Evolutionary conservation across 2,888 invertebrate species (phyloP).

Genomic region (Andrena hattorfiana): DNA sequence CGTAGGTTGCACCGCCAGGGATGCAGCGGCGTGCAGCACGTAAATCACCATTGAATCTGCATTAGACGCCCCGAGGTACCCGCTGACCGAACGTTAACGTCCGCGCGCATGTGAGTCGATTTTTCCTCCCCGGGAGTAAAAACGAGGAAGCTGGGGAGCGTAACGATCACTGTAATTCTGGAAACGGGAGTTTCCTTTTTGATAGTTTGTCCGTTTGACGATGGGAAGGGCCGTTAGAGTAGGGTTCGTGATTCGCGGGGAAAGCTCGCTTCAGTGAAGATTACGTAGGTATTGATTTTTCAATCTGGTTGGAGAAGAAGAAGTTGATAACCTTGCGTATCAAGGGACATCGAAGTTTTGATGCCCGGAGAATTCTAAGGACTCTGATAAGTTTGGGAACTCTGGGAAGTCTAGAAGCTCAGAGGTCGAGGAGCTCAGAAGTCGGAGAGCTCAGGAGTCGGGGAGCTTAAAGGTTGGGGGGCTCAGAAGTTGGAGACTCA

Average conservation of each 20-base stretch:
- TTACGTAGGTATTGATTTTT: background rate
- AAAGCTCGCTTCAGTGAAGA: background rate
- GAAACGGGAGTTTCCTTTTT: constrained; percentile 23
- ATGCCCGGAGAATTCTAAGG: background rate
- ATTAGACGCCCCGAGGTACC: constrained; percentile 30
- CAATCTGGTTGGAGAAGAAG: background rate
- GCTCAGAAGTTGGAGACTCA: no score
- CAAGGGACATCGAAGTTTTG: background rate
- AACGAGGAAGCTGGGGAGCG: constrained; percentile 17
- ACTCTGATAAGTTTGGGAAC: background rate
- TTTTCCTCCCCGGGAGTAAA: constrained; percentile 40
- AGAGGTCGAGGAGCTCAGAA: no score
- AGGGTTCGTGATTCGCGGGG: background rate
- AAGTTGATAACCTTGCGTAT: background rate
- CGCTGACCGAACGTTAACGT: constrained; percentile 26
- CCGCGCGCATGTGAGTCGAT: constrained; percentile 36
- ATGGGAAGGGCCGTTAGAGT: constrained; percentile 17
- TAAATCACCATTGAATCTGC: constrained; percentile 42
- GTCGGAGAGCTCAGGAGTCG: no score
- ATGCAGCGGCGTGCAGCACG: constrained; percentile 28
- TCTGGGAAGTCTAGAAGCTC: background rate
- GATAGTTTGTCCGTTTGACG: background rate
- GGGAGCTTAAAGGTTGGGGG: no score
- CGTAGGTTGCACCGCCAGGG: constrained; percentile 28
- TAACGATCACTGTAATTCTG: constrained; percentile 63